Conservation (phyloP, 1,140 invertebrate species). For the Drosophila setifemur region DNA sequence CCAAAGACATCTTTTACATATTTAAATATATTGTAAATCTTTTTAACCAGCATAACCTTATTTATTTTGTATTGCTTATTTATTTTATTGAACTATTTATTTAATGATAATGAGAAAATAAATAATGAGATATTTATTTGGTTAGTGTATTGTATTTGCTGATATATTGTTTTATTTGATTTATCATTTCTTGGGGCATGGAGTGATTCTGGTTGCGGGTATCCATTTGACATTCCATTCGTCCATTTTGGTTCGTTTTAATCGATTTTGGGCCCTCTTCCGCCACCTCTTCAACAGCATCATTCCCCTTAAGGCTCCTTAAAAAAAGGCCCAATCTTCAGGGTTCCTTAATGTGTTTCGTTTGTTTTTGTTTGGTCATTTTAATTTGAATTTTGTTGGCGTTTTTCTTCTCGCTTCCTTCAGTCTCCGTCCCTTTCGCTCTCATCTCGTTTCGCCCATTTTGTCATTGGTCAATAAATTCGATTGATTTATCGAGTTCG, state of each 20-base stretch:
- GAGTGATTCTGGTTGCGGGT: slow-evolving; percentile 21
- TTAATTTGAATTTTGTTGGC: slow-evolving; percentile 64
- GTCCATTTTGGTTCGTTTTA: slow-evolving; percentile 65
- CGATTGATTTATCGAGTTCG: slow-evolving; percentile 63
- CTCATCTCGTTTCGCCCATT: slow-evolving; percentile 6
- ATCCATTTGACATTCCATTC: slow-evolving; percentile 68
- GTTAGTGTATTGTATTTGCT: background rate
- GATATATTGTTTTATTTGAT: background rate
- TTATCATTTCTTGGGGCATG: slow-evolving; percentile 63
- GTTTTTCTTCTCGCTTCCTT: slow-evolving; percentile 26
- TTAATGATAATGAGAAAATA: no score
- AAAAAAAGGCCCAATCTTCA: slow-evolving; percentile 18
- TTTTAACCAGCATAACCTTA: no score
- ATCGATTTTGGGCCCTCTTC: slow-evolving; percentile 61
- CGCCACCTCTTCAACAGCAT: background rate
- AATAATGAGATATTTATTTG: no score
- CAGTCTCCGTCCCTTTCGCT: background rate
- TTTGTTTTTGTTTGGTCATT: slow-evolving; percentile 45
- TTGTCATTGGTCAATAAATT: slow-evolving; percentile 77
- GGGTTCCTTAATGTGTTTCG: slow-evolving; percentile 54
- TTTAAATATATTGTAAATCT: no score
- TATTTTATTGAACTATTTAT: no score
- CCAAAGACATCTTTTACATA: no score
- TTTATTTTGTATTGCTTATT: no score
- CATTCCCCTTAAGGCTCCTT: background rate